phyloP scores from a whole-genome alignment of 2,797 vertebrate species.

The Trichosurus vulpecula region DNA sequence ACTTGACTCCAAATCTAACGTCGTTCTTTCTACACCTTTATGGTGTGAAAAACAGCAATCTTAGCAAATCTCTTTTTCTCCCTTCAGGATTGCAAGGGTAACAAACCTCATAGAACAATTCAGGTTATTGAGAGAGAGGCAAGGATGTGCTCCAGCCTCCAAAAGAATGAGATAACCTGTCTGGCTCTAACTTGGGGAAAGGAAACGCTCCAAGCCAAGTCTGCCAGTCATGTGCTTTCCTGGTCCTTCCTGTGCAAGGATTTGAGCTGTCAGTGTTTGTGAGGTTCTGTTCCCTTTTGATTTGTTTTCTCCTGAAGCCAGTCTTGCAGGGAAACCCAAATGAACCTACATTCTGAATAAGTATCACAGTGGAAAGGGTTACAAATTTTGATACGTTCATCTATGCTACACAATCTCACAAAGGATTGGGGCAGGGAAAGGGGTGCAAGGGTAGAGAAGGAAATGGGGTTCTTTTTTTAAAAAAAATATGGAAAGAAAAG shows the following conservation, averaged over 20 bases:
- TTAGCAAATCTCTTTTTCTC: neutral
- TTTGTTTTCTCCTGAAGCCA: neutral
- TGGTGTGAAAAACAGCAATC: neutral
- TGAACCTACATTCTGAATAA: neutral
- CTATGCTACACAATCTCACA: neutral
- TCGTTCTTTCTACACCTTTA: neutral
- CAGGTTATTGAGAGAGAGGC: neutral
- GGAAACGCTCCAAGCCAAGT: neutral
- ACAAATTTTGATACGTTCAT: no score
- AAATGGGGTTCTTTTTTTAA: neutral
- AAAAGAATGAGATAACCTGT: neutral
- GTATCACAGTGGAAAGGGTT: neutral
- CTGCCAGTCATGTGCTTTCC: neutral
- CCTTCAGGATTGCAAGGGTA: neutral
- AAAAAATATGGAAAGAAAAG: neutral
- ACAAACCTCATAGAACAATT: neutral
- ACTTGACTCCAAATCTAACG: neutral
- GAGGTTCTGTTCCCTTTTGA: neutral
- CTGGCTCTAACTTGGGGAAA: neutral
- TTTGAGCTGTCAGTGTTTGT: neutral
- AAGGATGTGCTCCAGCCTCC: neutral
- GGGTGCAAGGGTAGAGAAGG: neutral
- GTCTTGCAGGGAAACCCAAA: neutral
- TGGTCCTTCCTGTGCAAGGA: neutral
- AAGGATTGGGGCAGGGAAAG: neutral